A percentile compares a stretch with the other conserved stretches of the same genome.
Conservation (phyloP, 2,113 vertebrate species). For the Cranoglanis bouderius region DNA sequence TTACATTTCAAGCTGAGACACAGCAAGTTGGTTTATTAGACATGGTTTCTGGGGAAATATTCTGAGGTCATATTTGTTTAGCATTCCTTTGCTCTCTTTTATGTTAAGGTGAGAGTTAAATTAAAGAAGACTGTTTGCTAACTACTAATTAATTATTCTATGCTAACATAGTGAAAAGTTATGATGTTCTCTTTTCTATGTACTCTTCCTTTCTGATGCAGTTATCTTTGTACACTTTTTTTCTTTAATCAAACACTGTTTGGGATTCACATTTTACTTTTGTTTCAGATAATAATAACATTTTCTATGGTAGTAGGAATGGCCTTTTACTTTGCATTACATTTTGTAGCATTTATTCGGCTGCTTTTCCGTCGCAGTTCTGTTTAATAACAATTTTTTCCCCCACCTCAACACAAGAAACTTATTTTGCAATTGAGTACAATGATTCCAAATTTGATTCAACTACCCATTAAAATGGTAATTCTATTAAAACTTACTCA, state of each 20-base stretch:
- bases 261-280: neutral
- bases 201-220: neutral
- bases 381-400: neutral
- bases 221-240: neutral
- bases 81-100: neutral
- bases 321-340: neutral
- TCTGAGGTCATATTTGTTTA: neutral
- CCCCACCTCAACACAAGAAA: neutral
- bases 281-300: neutral
- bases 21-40: neutral
- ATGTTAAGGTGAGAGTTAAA: neutral
- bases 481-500: slow-evolving; percentile 76
- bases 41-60: neutral
- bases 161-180: neutral
- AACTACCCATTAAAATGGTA: neutral
- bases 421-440: neutral
- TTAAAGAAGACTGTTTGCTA: neutral
- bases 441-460: neutral
- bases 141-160: neutral
- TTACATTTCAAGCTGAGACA: neutral
- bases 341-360: neutral
- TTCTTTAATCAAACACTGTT: neutral
- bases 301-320: neutral
- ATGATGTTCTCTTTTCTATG: too few relatives aligned
- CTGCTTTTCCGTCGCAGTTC: neutral